Evolutionary conservation across 2,113 vertebrate species (phyloP).

Genomic region (Pedetes capensis): DNA sequence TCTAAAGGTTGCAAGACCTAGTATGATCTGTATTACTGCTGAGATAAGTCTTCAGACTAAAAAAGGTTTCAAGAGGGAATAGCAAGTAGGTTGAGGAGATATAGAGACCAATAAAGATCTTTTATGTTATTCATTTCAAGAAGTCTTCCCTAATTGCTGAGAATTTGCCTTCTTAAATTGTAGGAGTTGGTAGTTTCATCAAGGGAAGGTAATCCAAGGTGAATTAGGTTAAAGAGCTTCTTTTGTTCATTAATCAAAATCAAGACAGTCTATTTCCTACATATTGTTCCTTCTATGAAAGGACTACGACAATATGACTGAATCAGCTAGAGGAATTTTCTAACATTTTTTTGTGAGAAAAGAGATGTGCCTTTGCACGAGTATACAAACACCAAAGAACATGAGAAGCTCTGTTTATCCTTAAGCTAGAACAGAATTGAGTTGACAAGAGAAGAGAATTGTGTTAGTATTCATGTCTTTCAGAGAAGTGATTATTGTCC

Average conservation of each 20-base stretch:
- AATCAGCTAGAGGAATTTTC: conserved; percentile 39
- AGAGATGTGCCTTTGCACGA: neutral
- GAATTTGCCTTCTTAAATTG: neutral
- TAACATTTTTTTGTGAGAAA: conserved; percentile 39
- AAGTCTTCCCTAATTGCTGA: neutral
- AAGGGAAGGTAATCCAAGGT: conserved; percentile 32
- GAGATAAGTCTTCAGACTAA: neutral
- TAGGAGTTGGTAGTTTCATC: conserved; percentile 2
- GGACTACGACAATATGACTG: conserved; percentile 18
- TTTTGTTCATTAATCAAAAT: conserved; percentile 63
- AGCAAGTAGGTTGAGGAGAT: neutral
- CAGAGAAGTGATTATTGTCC: neutral
- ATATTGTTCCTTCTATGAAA: conserved; percentile 51
- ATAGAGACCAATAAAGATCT: neutral
- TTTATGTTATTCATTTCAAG: conserved; percentile 32
- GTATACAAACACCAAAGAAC: conserved; percentile 20
- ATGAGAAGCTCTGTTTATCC: conserved; percentile 9
- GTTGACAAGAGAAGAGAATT: conserved; percentile 14
- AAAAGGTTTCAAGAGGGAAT: neutral
- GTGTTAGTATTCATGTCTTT: neutral
- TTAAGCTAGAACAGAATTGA: conserved; percentile 30
- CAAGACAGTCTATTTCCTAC: conserved; percentile 41
- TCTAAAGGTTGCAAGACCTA: neutral
- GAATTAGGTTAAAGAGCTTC: neutral
- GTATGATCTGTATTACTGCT: neutral